Conservation (phyloP, 30 jellyfish, hydroid and myxozoan genomes). For the Mastigias papua region DNA sequence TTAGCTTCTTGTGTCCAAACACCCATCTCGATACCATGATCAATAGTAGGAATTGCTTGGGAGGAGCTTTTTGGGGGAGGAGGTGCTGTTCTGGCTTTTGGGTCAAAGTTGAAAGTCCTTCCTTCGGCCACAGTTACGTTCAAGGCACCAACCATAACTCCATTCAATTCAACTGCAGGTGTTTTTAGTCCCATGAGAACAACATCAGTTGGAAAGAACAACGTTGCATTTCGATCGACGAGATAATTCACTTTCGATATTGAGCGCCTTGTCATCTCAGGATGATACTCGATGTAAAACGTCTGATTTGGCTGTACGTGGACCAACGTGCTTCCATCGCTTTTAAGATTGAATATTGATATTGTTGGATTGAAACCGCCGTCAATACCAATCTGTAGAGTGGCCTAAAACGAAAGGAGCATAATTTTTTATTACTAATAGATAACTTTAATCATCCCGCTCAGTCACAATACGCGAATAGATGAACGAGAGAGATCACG, state of each 20-base stretch:
- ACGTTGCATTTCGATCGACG: constrained; percentile 15
- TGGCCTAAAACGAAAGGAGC: constrained; percentile 36
- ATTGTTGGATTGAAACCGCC: constrained; percentile 10
- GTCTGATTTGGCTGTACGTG: constrained; percentile 45
- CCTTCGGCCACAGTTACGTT: constrained; percentile 65
- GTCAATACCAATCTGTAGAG: constrained; percentile 33
- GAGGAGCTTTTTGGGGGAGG: constrained; percentile 40
- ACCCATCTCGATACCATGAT: constrained; percentile 46
- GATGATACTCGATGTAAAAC: constrained; percentile 56
- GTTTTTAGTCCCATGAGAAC: constrained; percentile 31
- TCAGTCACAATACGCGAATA: background rate
- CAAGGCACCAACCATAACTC: constrained; percentile 54
- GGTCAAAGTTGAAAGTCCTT: constrained; percentile 23
- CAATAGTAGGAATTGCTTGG: background rate
- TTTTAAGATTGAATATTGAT: constrained; percentile 29
- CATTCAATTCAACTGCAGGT: constrained; percentile 42
- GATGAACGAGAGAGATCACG: background rate
- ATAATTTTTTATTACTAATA: background rate
- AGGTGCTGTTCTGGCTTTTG: constrained; percentile 36
- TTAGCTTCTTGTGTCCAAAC: constrained; percentile 64
- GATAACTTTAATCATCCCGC: too few relatives aligned
- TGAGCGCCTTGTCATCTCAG: constrained; percentile 62
- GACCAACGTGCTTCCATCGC: constrained; percentile 59
- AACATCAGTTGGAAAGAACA: constrained; percentile 58
- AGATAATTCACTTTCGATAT: constrained; percentile 40